These are phyloP conservation scores for Uria lomvia DNA, from an alignment of 2,113 vertebrate genomes.

Conservation along the genomic window DNA sequence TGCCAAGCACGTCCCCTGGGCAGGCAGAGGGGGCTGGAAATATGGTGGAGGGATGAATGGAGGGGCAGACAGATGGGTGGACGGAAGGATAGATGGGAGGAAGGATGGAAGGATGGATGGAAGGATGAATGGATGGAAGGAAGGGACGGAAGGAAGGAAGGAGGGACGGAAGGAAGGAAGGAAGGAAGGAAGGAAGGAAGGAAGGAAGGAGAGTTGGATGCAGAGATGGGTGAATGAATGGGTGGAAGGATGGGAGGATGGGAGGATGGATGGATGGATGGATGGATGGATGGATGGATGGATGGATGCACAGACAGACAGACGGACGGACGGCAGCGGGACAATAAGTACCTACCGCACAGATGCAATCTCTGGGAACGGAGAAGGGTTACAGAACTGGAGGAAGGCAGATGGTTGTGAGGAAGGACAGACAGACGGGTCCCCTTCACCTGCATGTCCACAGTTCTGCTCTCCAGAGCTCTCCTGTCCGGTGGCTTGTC, in stretches of 20 bases:
- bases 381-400: accelerated
- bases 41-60: no score
- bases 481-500: background rate
- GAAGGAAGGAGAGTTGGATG: accelerated
- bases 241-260: background rate
- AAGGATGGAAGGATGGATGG: background rate
- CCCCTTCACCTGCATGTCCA: background rate
- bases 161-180: accelerated
- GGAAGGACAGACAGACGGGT: background rate
- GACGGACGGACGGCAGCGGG: accelerated
- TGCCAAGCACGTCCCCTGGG: background rate
- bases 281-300: background rate
- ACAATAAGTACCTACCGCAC: background rate
- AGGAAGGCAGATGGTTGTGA: accelerated
- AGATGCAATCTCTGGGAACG: accelerated
- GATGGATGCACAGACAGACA: no score
- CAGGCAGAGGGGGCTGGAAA: background rate
- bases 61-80: background rate
- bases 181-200: accelerated
- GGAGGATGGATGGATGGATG: background rate
- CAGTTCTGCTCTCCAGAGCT: background rate
- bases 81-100: no score
- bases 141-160: accelerated
- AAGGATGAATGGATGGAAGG: accelerated
- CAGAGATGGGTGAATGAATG: background rate